These are phyloP conservation scores for Entosphenus tridentatus DNA, from an alignment of 2,113 vertebrate genomes.

Conservation along the genomic window DNA sequence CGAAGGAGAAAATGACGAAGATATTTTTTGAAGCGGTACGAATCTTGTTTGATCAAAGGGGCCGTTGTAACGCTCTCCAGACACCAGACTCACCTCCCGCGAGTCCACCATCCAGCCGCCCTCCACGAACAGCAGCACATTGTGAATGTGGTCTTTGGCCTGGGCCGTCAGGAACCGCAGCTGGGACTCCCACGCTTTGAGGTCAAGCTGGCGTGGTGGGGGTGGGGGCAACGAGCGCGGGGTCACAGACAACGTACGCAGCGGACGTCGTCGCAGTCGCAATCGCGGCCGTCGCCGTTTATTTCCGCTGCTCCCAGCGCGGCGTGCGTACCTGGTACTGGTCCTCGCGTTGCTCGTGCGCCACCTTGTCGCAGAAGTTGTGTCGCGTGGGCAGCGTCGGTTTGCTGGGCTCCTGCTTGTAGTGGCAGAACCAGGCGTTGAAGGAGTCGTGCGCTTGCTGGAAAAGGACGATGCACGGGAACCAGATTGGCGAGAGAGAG, in stretches of 20 bases:
- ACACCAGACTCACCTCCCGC: slow-evolving; percentile 35
- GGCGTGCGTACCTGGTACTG: slow-evolving; percentile 48
- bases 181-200: slow-evolving; percentile 50
- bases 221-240: no score
- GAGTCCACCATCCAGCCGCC: slow-evolving; percentile 97
- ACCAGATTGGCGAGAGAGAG: no score
- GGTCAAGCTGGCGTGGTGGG: slow-evolving; percentile 17
- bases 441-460: slow-evolving; percentile 94
- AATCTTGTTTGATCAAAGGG: no score
- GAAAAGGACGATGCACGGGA: neutral
- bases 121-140: slow-evolving; percentile 81
- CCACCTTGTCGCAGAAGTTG: slow-evolving; percentile 74
- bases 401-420: slow-evolving; percentile 58
- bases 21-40: no score
- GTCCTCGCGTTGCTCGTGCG: slow-evolving; percentile 75
- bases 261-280: no score
- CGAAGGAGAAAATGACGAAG: no score
- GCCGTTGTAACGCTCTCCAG: no score
- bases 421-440: slow-evolving; percentile 84
- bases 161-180: slow-evolving; percentile 60
- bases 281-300: no score
- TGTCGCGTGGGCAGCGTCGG: slow-evolving; percentile 40
- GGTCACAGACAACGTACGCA: no score
- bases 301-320: no score
- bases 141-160: slow-evolving; percentile 87